A percentile compares a stretch with the other conserved stretches of the same genome.
Evolutionary conservation across 1,140 invertebrate genomes (phyloP).

Genomic region (Euwallacea fornicatus): DNA sequence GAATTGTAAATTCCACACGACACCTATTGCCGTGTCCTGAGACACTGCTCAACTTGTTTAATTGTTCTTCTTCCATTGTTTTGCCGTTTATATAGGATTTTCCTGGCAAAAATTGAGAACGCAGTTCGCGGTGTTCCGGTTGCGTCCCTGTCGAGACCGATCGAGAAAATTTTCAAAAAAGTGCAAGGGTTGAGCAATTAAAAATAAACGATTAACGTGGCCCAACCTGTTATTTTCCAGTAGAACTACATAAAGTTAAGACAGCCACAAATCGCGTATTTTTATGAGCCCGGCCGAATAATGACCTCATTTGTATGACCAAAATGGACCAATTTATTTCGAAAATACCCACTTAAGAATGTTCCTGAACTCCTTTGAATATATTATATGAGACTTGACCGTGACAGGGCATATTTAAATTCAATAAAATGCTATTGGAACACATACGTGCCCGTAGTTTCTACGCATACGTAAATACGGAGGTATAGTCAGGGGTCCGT

Average conservation of each 20-base stretch:
- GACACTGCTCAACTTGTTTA: slow-evolving; percentile 27
- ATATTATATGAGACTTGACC: slow-evolving; percentile 9
- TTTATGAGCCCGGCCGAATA: slow-evolving; percentile 9
- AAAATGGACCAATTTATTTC: slow-evolving; percentile 19
- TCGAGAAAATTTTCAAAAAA: too few species aligned
- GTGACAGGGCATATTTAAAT: slow-evolving; percentile 13
- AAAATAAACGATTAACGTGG: too few species aligned
- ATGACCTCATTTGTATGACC: slow-evolving; percentile 22
- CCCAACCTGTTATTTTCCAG: too few species aligned
- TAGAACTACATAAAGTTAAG: neutral
- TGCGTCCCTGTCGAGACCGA: too few species aligned
- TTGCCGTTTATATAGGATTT: slow-evolving; percentile 8
- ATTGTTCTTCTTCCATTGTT: slow-evolving; percentile 20
- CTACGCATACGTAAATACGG: neutral
- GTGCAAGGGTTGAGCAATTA: too few species aligned
- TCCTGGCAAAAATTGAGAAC: too few species aligned
- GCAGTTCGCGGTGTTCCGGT: too few species aligned
- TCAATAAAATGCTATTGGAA: slow-evolving; percentile 21
- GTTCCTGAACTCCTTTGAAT: slow-evolving; percentile 12
- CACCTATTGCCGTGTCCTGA: slow-evolving; percentile 20
- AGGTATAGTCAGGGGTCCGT: neutral
- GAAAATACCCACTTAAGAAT: slow-evolving; percentile 19
- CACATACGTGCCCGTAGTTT: slow-evolving; percentile 14
- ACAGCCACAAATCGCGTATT: slow-evolving; percentile 5
- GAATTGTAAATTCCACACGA: slow-evolving; percentile 28